A percentile compares a stretch with the other conserved stretches of the same genome.
These are phyloP conservation scores for Probosciger aterrimus DNA, from an alignment of 2,113 vertebrate species.

Conservation along the genomic window DNA sequence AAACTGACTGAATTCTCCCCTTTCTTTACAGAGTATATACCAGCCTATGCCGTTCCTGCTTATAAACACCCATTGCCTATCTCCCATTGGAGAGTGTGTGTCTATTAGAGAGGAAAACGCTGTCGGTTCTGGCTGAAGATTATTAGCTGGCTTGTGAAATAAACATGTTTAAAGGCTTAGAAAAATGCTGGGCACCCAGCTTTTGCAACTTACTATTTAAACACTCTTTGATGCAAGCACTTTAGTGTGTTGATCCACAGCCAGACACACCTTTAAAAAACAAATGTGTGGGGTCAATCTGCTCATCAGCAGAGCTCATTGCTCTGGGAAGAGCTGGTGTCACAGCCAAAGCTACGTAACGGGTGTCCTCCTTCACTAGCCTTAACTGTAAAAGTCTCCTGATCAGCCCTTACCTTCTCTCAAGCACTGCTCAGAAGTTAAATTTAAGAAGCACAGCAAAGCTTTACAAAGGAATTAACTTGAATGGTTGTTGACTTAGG, in stretches of 20 bases:
- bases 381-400: neutral
- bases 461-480: neutral
- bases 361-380: neutral
- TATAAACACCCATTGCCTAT: neutral
- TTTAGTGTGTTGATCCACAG: neutral
- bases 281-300: neutral
- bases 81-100: neutral
- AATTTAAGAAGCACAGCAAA: neutral
- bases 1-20: neutral
- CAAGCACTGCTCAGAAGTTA: neutral
- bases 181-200: neutral
- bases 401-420: neutral
- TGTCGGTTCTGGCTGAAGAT: neutral
- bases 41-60: neutral
- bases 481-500: neutral
- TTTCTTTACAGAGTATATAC: neutral
- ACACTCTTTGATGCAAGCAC: neutral
- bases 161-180: neutral
- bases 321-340: neutral
- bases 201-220: neutral
- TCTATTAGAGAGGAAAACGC: neutral
- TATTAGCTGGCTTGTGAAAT: neutral
- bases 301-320: neutral
- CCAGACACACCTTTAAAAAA: neutral
- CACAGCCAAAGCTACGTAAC: neutral